These are phyloP conservation scores for Spicauda simplicius DNA, from an alignment of 2,888 invertebrate genomes.

Conservation along the genomic window DNA sequence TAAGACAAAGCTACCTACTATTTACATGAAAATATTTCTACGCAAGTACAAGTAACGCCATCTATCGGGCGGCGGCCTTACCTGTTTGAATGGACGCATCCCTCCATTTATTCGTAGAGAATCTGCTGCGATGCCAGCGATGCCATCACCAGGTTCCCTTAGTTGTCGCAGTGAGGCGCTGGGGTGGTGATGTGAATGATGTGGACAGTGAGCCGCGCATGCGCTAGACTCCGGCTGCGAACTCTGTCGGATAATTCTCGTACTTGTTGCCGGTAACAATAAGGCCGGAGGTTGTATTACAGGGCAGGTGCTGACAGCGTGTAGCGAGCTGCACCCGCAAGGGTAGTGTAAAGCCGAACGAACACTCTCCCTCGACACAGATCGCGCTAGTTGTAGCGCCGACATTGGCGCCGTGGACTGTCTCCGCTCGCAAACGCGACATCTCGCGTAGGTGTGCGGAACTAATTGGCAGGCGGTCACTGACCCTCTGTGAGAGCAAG, in stretches of 20 bases:
- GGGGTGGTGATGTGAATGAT: conserved; percentile 88
- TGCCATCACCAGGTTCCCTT: conserved; percentile 92
- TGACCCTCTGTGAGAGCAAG: conserved; percentile 86
- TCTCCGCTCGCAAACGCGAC: conserved; percentile 90
- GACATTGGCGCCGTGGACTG: conserved; percentile 93
- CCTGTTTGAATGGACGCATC: conserved; percentile 98
- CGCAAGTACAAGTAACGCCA: conserved; percentile 59
- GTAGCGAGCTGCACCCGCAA: conserved; percentile 83
- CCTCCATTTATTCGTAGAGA: conserved; percentile 98
- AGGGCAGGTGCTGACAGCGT: conserved; percentile 86
- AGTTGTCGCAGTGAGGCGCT: conserved; percentile 95
- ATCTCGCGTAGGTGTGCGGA: conserved; percentile 87
- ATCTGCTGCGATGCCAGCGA: conserved; percentile 98
- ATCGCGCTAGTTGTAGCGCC: conserved; percentile 91
- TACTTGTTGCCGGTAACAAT: conserved; percentile 89
- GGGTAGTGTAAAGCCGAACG: conserved; percentile 89
- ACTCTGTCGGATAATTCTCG: conserved; percentile 94
- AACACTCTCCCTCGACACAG: conserved; percentile 93
- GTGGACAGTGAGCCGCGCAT: conserved; percentile 87
- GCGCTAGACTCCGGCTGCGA: conserved; percentile 92
- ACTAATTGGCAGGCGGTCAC: conserved; percentile 88
- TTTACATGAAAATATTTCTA: conserved; percentile 9
- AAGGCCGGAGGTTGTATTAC: conserved; percentile 89
- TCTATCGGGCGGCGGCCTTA: conserved; percentile 77
- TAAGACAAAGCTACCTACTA: not conserved